A percentile compares a stretch with the other conserved stretches of the same genome.
These are phyloP conservation scores for Itoplectis maculator DNA, from an alignment of 2,888 invertebrate genomes.

Conservation along the genomic window DNA sequence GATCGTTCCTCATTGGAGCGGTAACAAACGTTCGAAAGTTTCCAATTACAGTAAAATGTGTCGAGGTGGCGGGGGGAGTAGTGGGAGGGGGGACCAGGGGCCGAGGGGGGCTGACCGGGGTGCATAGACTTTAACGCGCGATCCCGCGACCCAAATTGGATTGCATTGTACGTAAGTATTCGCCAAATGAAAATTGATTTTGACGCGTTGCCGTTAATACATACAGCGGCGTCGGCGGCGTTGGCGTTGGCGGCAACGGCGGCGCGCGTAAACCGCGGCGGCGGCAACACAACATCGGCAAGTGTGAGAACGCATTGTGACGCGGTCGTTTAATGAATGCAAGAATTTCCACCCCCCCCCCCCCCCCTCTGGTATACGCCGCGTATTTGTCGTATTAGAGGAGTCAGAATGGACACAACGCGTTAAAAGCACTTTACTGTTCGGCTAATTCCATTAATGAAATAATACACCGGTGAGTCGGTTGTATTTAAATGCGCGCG, in stretches of 20 bases:
- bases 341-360: slow-evolving; percentile 72
- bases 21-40: slow-evolving; percentile 79
- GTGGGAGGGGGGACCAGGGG: no score
- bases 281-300: slow-evolving; percentile 37
- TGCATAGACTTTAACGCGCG: slow-evolving; percentile 63
- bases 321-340: slow-evolving; percentile 82
- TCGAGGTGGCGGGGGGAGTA: no score
- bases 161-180: slow-evolving; percentile 83
- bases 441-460: slow-evolving; percentile 81
- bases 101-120: no score
- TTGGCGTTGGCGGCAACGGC: slow-evolving; percentile 38
- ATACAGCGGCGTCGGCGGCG: slow-evolving; percentile 61
- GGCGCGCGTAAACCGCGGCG: slow-evolving; percentile 36
- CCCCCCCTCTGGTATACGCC: slow-evolving; percentile 26
- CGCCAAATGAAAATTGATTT: slow-evolving; percentile 83
- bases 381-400: slow-evolving; percentile 82
- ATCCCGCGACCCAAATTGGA: slow-evolving; percentile 80
- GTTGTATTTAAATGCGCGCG: slow-evolving; percentile 71
- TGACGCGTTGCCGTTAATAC: slow-evolving; percentile 83
- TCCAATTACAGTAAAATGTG: slow-evolving; percentile 82
- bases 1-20: slow-evolving; percentile 64
- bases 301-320: slow-evolving; percentile 69
- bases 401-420: slow-evolving; percentile 78
- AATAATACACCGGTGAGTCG: slow-evolving; percentile 71
- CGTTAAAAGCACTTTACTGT: slow-evolving; percentile 84